Conservation (phyloP, 2,888 invertebrate genomes). For the Drosophila macrospina region DNA sequence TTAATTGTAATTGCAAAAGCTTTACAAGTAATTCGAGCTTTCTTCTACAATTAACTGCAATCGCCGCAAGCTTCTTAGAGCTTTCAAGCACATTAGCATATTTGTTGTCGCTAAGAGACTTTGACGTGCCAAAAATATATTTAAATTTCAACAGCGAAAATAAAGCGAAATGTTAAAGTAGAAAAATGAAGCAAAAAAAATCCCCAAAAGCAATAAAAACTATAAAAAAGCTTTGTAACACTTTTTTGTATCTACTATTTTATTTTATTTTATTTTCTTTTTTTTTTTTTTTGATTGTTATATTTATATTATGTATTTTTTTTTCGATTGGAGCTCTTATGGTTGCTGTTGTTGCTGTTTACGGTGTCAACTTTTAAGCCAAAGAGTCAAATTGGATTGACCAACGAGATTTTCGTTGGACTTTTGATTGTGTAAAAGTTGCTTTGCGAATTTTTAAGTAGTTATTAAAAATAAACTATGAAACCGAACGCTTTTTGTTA, state of each 20-base stretch:
- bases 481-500: conserved; percentile 25
- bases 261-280: no score
- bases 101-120: background rate
- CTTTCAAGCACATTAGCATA: conserved; percentile 13
- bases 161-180: conserved; percentile 17
- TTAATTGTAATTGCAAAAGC: no score
- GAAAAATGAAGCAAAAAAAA: conserved; percentile 11
- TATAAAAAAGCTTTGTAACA: conserved; percentile 32
- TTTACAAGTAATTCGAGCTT: background rate
- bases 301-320: conserved; percentile 22
- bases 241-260: conserved; percentile 16
- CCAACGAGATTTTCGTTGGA: conserved; percentile 30
- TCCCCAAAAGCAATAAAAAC: conserved; percentile 16
- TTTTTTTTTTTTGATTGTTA: conserved; percentile 11
- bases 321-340: conserved; percentile 34
- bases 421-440: conserved; percentile 50
- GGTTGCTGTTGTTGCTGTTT: conserved; percentile 12
- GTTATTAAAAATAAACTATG: conserved; percentile 19
- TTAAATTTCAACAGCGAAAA: conserved; percentile 17
- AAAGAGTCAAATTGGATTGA: conserved; percentile 39
- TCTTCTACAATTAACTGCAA: background rate
- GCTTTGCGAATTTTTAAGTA: conserved; percentile 40
- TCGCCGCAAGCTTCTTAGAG: background rate
- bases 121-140: conserved; percentile 6
- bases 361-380: conserved; percentile 27